Conservation (phyloP, 2,797 vertebrate genomes). For the Adelosebastes latens region DNA sequence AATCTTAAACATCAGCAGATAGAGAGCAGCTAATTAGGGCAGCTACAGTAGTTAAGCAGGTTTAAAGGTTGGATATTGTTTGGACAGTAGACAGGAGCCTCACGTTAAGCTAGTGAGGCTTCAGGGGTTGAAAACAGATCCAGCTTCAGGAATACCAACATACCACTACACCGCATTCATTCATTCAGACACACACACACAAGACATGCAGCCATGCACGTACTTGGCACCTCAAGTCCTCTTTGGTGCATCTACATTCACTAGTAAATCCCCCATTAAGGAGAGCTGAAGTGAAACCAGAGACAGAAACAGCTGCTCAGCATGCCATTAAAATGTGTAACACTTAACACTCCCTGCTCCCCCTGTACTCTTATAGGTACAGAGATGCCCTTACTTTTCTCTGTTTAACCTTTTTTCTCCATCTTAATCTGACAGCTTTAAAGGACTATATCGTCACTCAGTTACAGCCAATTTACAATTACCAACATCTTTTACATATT, state of each 20-base stretch:
- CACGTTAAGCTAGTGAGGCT: constrained; percentile 3
- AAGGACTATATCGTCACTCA: not conserved
- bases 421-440: not conserved
- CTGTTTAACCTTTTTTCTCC: not conserved
- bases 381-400: not conserved
- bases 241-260: constrained; percentile 4
- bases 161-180: not conserved
- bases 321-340: constrained; percentile 32
- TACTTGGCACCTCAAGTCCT: not conserved
- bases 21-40: not conserved
- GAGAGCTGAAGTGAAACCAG: constrained; percentile 48
- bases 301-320: constrained; percentile 44
- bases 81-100: not conserved
- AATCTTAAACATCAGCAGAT: not conserved
- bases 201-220: constrained; percentile 6
- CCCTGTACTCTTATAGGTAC: not conserved
- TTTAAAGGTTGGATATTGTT: not conserved
- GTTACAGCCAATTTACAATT: not conserved
- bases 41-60: not conserved
- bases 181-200: not conserved
- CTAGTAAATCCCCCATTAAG: constrained; percentile 5
- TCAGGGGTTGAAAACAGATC: constrained; percentile 15
- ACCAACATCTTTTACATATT: not conserved
- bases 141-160: constrained; percentile 33
- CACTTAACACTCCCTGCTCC: constrained; percentile 3